phyloP scores from a whole-genome alignment of 2,113 vertebrate species.

The Oncorhynchus gorbuscha region DNA sequence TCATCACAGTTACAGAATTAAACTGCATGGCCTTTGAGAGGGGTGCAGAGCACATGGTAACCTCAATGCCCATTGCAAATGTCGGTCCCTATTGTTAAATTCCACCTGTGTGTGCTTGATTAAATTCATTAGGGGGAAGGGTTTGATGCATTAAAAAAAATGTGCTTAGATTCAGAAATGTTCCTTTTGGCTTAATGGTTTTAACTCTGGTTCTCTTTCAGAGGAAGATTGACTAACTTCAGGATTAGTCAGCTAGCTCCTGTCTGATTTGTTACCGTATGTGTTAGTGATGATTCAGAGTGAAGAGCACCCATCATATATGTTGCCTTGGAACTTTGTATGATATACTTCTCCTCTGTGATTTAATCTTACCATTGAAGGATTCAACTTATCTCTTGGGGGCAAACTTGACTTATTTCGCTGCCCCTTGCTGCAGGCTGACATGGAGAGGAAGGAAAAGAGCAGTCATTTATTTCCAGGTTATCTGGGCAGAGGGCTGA shows the following conservation, averaged over 20 bases:
- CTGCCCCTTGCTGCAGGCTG: constrained; percentile 19
- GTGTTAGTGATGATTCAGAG: not conserved
- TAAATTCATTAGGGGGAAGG: constrained; percentile 25
- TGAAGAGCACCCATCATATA: not conserved
- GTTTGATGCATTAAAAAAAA: not conserved
- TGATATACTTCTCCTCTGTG: not conserved
- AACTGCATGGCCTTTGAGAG: constrained; percentile 16
- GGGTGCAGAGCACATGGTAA: constrained; percentile 24
- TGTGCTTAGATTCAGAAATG: not conserved
- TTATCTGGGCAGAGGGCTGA: constrained; percentile 69
- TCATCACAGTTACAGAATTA: constrained; percentile 38
- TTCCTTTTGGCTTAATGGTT: not conserved
- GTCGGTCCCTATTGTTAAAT: constrained; percentile 21
- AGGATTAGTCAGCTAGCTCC: not conserved
- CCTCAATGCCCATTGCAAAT: constrained; percentile 21
- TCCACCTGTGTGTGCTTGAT: constrained; percentile 6
- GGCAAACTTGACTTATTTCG: constrained; percentile 18
- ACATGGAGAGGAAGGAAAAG: constrained; percentile 67
- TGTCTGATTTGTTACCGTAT: not conserved
- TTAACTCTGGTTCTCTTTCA: not conserved
- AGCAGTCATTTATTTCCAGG: constrained; percentile 64
- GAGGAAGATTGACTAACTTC: not conserved
- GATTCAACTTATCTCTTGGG: not conserved
- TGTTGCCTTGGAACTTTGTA: not conserved
- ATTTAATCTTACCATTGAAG: not conserved